These are phyloP conservation scores for Agriopis leucophaearia DNA, from an alignment of 2,888 invertebrate genomes.

Conservation along the genomic window DNA sequence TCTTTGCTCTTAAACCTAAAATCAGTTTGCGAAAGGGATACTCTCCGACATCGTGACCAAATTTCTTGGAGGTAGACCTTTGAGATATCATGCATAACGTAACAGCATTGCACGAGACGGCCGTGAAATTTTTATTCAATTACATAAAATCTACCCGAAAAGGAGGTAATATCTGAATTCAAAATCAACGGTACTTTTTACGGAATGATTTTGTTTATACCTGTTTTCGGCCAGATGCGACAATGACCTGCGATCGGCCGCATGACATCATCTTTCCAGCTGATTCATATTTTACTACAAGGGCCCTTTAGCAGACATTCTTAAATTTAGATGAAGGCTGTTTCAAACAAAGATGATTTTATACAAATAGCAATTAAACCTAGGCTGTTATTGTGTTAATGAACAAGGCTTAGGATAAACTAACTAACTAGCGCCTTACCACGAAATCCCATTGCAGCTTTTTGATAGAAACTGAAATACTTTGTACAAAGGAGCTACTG, in stretches of 20 bases:
- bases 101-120: neutral
- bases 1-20: neutral
- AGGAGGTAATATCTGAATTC: conserved; percentile 11
- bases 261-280: conserved; percentile 46
- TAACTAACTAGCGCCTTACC: conserved; percentile 2
- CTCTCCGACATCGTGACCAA: neutral
- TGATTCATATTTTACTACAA: conserved; percentile 45
- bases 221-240: conserved; percentile 46
- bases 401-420: conserved; percentile 28
- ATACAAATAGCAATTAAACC: conserved; percentile 31
- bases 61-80: neutral
- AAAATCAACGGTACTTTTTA: conserved; percentile 22
- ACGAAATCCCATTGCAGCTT: conserved; percentile 8
- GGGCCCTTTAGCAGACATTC: conserved; percentile 37
- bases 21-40: neutral
- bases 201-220: conserved; percentile 27
- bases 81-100: neutral
- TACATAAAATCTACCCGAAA: conserved; percentile 13
- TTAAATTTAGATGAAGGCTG: conserved; percentile 44
- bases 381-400: conserved; percentile 35
- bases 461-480: neutral
- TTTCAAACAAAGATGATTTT: conserved; percentile 40
- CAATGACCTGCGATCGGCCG: conserved; percentile 46
- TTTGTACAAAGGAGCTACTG: neutral
- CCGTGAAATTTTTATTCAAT: conserved; percentile 11